Percentiles rank a stretch among this genome's conserved stretches.
Conservation (phyloP, 2,888 invertebrate species). For the Asteroscopus sphinx region DNA sequence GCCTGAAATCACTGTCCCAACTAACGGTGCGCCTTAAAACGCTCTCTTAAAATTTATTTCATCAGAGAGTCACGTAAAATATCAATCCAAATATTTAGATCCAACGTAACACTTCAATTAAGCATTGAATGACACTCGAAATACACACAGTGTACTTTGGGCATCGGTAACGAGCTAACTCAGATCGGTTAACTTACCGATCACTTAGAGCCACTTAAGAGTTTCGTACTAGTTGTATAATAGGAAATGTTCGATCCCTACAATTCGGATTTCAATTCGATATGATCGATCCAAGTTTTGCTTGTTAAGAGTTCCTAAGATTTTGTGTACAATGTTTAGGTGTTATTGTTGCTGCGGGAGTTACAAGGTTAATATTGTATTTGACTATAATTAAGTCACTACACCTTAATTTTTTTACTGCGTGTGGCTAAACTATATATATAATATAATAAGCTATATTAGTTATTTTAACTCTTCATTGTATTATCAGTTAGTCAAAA, state of each 20-base stretch:
- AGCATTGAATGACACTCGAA: slow-evolving; percentile 44
- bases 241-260: slow-evolving; percentile 63
- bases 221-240: slow-evolving; percentile 62
- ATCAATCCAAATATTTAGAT: slow-evolving; percentile 10
- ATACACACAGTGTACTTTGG: slow-evolving; percentile 56
- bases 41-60: not conserved
- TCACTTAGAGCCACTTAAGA: slow-evolving; percentile 68
- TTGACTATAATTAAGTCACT: not conserved
- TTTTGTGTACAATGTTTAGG: slow-evolving; percentile 41
- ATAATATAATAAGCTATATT: too few relatives aligned
- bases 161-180: slow-evolving; percentile 69
- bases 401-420: not conserved
- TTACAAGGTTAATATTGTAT: slow-evolving; percentile 19
- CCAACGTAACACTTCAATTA: slow-evolving; percentile 27
- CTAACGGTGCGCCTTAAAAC: not conserved
- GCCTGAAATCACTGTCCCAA: too few relatives aligned
- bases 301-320: slow-evolving; percentile 57
- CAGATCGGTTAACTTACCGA: slow-evolving; percentile 69
- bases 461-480: too few relatives aligned
- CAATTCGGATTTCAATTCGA: slow-evolving; percentile 55
- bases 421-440: too few relatives aligned
- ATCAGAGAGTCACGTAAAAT: slow-evolving; percentile 1
- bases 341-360: slow-evolving; percentile 26
- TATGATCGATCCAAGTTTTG: slow-evolving; percentile 55
- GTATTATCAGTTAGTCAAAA: too few relatives aligned